Conservation (phyloP, 1,140 invertebrate species). For the Leptoteleia sp. region DNA sequence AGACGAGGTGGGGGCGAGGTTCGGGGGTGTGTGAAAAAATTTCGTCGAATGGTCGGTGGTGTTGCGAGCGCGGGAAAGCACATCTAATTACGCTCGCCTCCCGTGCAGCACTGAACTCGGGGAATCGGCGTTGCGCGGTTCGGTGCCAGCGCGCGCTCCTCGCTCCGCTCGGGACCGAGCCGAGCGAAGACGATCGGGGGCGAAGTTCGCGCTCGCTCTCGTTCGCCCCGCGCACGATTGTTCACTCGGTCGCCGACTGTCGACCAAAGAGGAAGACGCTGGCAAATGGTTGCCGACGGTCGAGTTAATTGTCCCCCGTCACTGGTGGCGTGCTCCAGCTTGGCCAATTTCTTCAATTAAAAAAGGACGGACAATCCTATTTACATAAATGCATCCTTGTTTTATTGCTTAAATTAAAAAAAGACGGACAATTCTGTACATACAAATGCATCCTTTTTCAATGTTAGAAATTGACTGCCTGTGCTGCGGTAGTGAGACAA, state of each 20-base stretch:
- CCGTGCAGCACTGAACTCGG: constrained; percentile 48
- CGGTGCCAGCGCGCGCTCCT: neutral
- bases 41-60: neutral
- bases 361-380: no score
- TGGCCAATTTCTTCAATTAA: no score
- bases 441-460: no score
- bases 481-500: no score
- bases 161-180: constrained; percentile 26
- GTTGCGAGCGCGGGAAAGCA: constrained; percentile 2
- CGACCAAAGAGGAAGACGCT: constrained; percentile 16
- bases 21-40: neutral
- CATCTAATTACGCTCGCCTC: constrained; percentile 38
- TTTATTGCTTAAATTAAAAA: no score
- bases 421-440: no score
- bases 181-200: constrained; percentile 38
- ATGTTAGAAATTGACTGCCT: no score
- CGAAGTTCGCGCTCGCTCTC: constrained; percentile 19
- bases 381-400: no score
- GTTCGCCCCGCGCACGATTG: constrained; percentile 12
- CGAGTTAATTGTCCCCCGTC: no score
- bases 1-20: no score
- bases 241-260: constrained; percentile 46
- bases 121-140: constrained; percentile 6
- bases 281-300: no score
- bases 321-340: no score